A percentile compares a stretch with the other conserved stretches of the same genome.
Evolutionary conservation across 2,113 vertebrate genomes (phyloP).

Genomic region (Excalfactoria chinensis): DNA sequence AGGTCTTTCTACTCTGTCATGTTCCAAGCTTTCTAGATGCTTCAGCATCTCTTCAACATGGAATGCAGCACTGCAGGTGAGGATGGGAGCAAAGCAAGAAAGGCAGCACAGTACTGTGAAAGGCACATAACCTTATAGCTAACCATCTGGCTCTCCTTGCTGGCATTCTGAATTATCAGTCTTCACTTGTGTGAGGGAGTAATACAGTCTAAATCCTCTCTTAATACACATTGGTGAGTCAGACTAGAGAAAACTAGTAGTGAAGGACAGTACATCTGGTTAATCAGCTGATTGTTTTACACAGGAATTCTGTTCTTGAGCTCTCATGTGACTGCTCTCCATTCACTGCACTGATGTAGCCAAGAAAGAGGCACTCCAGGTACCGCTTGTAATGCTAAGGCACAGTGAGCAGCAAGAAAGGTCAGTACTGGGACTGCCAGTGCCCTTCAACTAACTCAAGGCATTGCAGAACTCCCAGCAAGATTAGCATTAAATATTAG

Average conservation of each 20-base stretch:
- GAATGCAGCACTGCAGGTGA: neutral
- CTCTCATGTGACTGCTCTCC: neutral
- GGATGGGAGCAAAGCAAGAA: slow-evolving; percentile 20
- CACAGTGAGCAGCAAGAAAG: neutral
- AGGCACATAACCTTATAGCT: neutral
- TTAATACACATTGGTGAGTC: neutral
- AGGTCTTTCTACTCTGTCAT: neutral
- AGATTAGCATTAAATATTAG: slow-evolving; percentile 51
- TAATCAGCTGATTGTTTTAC: neutral
- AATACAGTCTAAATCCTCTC: neutral
- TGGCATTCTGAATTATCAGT: neutral
- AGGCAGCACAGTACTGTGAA: slow-evolving; percentile 4
- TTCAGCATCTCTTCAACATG: neutral
- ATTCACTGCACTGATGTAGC: neutral
- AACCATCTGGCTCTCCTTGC: slow-evolving; percentile 16
- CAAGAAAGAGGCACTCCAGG: neutral
- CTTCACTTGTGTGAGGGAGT: neutral
- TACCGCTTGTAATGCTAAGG: neutral
- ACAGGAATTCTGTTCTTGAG: neutral
- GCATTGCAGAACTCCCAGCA: neutral
- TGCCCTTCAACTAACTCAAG: slow-evolving; percentile 46
- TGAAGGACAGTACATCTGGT: neutral
- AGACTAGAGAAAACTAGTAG: neutral
- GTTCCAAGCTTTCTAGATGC: neutral
- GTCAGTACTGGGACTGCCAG: neutral